These are phyloP conservation scores for Bufo bufo DNA, from an alignment of 2,113 vertebrate species.

Conservation along the genomic window DNA sequence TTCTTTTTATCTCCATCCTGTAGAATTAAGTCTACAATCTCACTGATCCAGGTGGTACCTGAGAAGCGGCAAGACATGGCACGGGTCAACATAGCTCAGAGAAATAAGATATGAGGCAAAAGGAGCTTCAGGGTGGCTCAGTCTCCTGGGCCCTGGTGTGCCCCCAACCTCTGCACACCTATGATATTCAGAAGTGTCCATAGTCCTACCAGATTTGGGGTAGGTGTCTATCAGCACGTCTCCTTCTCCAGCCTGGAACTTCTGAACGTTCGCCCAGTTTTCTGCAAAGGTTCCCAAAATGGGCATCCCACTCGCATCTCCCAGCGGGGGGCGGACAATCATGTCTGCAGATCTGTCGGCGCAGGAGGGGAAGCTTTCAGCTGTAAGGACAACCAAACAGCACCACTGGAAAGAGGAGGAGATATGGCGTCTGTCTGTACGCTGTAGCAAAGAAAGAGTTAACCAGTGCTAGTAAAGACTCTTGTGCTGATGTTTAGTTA, in stretches of 20 bases:
- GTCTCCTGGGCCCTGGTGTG: too few species aligned
- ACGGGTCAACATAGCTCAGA: not conserved
- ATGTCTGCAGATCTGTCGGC: conserved; percentile 23
- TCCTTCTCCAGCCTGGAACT: conserved; percentile 50
- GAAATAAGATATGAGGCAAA: too few species aligned
- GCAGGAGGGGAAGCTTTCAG: not conserved
- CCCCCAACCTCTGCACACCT: too few species aligned
- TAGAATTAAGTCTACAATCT: conserved; percentile 73
- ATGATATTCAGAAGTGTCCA: too few species aligned
- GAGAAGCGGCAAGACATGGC: not conserved
- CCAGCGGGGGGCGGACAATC: not conserved
- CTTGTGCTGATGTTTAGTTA: not conserved
- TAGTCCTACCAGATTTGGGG: conserved; percentile 66
- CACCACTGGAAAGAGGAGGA: not conserved
- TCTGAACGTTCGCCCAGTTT: conserved; percentile 45
- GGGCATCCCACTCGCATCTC: conserved; percentile 59
- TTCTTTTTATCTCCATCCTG: conserved; percentile 62
- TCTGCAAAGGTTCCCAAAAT: conserved; percentile 64
- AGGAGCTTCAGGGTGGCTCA: too few species aligned
- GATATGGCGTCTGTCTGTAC: not conserved
- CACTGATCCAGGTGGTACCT: conserved; percentile 76
- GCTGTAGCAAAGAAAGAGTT: not conserved
- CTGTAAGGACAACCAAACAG: not conserved
- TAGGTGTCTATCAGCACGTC: conserved; percentile 65
- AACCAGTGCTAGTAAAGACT: not conserved